Evolutionary conservation across 2,888 invertebrate genomes (phyloP).

Genomic region (Cynaeus angustus): DNA sequence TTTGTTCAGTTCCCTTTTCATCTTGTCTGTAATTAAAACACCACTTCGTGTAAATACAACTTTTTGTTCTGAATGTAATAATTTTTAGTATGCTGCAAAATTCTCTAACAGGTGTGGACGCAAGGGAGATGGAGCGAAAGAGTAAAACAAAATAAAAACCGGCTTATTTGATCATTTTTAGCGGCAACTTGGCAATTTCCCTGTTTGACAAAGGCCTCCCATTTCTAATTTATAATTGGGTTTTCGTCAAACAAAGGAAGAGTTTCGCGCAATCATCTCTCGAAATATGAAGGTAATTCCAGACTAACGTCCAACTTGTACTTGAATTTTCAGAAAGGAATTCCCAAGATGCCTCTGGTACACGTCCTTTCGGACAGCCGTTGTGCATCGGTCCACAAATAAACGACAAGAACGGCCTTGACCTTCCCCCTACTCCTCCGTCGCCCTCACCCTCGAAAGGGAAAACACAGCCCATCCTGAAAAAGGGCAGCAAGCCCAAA

Average conservation of each 20-base stretch:
- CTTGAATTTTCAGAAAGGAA: conserved; percentile 68
- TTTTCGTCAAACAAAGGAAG: conserved; percentile 29
- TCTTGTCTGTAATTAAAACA: conserved; percentile 18
- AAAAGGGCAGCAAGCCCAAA: conserved; percentile 57
- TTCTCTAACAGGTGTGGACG: conserved; percentile 51
- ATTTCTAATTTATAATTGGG: conserved; percentile 2
- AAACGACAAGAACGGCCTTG: conserved; percentile 69
- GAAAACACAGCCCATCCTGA: conserved; percentile 57
- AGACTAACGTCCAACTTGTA: conserved; percentile 31
- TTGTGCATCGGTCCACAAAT: conserved; percentile 76
- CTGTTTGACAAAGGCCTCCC: conserved; percentile 29
- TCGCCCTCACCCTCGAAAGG: conserved; percentile 67
- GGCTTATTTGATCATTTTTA: conserved; percentile 27
- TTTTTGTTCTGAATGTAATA: conserved; percentile 17
- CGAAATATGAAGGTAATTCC: conserved; percentile 23
- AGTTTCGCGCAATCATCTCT: conserved; percentile 13
- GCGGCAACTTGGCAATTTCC: conserved; percentile 22
- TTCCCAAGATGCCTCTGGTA: conserved; percentile 70
- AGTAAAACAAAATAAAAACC: conserved; percentile 64
- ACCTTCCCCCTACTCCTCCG: conserved; percentile 62
- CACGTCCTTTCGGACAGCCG: conserved; percentile 79
- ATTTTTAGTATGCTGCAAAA: conserved; percentile 30
- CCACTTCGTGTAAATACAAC: conserved; percentile 35
- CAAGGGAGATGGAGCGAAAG: conserved; percentile 70
- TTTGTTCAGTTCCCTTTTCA: neutral